These are phyloP conservation scores for Cyrtonyx montezumae DNA, from an alignment of 2,113 vertebrate species.

Conservation along the genomic window DNA sequence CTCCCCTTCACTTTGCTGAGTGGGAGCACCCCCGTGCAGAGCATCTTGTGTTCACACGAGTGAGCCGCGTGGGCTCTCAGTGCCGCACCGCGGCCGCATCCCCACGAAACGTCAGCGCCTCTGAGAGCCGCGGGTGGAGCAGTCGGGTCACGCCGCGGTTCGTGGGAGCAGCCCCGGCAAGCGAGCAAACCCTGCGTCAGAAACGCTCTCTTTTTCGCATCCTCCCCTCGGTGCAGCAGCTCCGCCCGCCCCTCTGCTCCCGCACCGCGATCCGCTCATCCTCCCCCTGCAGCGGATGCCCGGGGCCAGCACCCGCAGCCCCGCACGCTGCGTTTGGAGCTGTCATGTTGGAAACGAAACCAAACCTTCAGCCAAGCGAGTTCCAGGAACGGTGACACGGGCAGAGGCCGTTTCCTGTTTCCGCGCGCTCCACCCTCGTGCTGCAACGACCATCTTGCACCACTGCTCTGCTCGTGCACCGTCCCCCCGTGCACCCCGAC, in stretches of 20 bases:
- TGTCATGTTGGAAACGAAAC: constrained; percentile 28
- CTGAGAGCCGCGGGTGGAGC: background rate
- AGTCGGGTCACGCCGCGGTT: background rate
- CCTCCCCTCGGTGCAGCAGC: background rate
- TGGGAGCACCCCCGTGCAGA: background rate
- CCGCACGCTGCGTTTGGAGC: background rate
- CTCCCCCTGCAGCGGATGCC: background rate
- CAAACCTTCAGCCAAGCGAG: background rate
- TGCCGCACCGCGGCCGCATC: background rate
- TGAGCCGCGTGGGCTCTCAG: background rate
- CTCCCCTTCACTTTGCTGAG: background rate
- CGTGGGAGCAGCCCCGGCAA: background rate
- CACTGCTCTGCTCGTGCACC: background rate
- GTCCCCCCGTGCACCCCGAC: background rate
- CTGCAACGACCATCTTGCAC: constrained; percentile 23
- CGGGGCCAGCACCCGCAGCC: background rate
- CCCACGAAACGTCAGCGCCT: background rate
- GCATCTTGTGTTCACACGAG: background rate
- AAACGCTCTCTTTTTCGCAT: background rate
- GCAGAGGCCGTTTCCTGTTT: constrained; percentile 57
- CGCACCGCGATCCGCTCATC: background rate
- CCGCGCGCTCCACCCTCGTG: constrained; percentile 40
- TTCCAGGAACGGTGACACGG: constrained; percentile 36
- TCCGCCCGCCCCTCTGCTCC: background rate
- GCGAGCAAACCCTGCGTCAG: background rate